Conservation (phyloP, 2,888 invertebrate species). For the Timema cristinae region DNA sequence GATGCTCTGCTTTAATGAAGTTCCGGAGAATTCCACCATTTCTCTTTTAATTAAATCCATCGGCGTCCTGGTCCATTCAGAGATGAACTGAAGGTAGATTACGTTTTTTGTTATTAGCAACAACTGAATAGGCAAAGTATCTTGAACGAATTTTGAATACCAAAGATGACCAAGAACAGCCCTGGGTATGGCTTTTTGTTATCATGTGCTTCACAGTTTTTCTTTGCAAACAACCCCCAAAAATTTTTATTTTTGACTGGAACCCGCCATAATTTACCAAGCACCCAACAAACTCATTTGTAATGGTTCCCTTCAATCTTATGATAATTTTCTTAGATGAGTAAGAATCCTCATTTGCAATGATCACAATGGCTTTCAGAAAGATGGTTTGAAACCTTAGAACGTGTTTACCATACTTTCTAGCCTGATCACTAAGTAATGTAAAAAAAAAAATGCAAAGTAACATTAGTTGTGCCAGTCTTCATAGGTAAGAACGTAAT, state of each 20-base stretch:
- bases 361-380: too few relatives aligned
- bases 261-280: background rate
- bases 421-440: too few relatives aligned
- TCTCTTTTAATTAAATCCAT: background rate
- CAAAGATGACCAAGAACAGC: background rate
- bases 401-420: too few relatives aligned
- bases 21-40: background rate
- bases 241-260: background rate
- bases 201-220: constrained; percentile 2
- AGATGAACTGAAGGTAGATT: too few relatives aligned
- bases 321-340: background rate
- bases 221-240: background rate
- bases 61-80: background rate
- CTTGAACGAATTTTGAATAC: background rate
- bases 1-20: background rate
- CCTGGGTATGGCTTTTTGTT: background rate
- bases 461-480: too few relatives aligned
- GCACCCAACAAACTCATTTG: background rate
- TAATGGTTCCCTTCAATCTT: background rate
- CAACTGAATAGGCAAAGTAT: background rate
- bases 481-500: too few relatives aligned
- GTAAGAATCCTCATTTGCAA: too few relatives aligned
- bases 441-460: too few relatives aligned
- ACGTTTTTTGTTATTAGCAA: background rate
- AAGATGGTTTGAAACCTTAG: too few relatives aligned